phyloP scores from a whole-genome alignment of 2,113 vertebrate genomes.

The Murina feae region DNA sequence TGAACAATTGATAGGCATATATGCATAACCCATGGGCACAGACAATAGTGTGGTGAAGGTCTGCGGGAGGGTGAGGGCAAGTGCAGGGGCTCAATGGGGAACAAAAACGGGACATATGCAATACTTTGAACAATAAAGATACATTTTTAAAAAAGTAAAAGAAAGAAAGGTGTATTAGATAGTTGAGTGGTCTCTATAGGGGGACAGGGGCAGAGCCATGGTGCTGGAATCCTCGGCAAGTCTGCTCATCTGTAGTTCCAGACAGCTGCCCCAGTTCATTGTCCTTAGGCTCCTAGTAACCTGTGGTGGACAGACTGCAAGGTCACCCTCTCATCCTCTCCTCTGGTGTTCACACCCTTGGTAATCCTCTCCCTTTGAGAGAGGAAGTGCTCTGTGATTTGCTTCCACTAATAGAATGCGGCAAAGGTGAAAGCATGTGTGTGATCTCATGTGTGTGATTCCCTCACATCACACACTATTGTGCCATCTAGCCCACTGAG shows the following conservation, averaged over 20 bases:
- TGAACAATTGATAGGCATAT: too few species aligned
- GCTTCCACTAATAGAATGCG: background rate
- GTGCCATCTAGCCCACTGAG: background rate
- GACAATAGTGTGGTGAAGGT: too few species aligned
- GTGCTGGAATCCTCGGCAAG: conserved; percentile 35
- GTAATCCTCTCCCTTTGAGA: background rate
- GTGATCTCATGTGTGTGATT: background rate
- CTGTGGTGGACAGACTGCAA: background rate
- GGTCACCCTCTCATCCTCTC: background rate
- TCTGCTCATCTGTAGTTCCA: background rate
- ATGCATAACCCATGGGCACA: too few species aligned
- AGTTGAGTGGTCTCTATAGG: background rate
- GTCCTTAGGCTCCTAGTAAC: background rate
- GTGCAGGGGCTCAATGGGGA: too few species aligned
- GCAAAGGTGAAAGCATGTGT: background rate
- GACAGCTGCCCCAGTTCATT: background rate
- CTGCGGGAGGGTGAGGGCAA: too few species aligned
- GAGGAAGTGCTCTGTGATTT: background rate
- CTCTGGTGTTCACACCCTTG: background rate
- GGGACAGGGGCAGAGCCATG: background rate
- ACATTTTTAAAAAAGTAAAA: too few species aligned
- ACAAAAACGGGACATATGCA: too few species aligned
- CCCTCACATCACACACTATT: background rate
- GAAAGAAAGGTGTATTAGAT: conserved; percentile 31
- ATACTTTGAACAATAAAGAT: too few species aligned